Conservation (phyloP, 2,888 invertebrate species). For the Chironomus tentans region DNA sequence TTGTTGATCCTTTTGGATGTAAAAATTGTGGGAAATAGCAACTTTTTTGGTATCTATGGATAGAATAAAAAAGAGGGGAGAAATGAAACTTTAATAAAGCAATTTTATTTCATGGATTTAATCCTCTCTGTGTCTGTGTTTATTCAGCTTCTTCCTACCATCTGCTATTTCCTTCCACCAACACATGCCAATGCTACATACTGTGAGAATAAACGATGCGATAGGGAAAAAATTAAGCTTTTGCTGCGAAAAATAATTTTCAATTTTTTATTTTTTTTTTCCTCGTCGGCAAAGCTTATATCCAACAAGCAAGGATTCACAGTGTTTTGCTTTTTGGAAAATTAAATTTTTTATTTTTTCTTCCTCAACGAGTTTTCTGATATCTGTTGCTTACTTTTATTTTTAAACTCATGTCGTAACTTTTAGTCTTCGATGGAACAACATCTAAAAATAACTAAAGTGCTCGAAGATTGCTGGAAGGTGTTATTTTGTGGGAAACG, state of each 20-base stretch:
- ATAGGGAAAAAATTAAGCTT: not conserved
- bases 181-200: not conserved
- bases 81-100: not conserved
- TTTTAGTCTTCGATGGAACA: no score
- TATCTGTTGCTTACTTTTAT: not conserved
- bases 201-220: not conserved
- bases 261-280: not conserved
- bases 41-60: not conserved
- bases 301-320: not conserved
- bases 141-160: not conserved
- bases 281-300: not conserved
- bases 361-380: no score
- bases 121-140: not conserved
- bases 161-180: not conserved
- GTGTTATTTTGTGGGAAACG: no score
- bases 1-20: not conserved
- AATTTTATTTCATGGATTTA: not conserved
- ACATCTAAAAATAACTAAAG: no score
- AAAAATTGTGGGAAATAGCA: not conserved
- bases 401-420: no score
- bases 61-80: not conserved
- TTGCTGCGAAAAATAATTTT: not conserved
- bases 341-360: not conserved
- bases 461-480: no score
- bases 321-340: not conserved